Percentiles rank a stretch among this genome's conserved stretches.
Evolutionary conservation across 2,888 invertebrate genomes (phyloP).

Genomic region (Watsonalla cultraria): DNA sequence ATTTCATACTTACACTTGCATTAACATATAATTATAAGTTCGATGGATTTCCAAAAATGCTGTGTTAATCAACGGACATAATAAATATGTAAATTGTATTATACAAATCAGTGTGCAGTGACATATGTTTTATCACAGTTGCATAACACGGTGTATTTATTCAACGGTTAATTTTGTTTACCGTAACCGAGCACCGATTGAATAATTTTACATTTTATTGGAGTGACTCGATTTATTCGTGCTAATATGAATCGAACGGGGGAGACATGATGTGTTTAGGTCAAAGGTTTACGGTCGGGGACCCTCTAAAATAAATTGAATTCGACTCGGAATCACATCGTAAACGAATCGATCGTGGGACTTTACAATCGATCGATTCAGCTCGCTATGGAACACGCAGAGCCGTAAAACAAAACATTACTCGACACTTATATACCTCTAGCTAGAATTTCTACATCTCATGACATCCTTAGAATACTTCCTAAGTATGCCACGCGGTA

Average conservation of each 20-base stretch:
- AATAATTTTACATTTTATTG: constrained; percentile 28
- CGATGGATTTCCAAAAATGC: no score
- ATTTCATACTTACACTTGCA: no score
- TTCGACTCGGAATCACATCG: constrained; percentile 60
- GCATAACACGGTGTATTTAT: not conserved
- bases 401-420: constrained; percentile 31
- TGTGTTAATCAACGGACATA: no score
- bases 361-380: constrained; percentile 54
- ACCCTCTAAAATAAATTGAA: constrained; percentile 71
- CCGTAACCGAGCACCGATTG: constrained; percentile 13
- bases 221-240: constrained; percentile 34
- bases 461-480: no score
- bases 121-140: not conserved
- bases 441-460: no score
- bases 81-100: no score
- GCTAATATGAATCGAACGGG: constrained; percentile 35
- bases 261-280: constrained; percentile 42
- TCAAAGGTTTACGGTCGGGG: constrained; percentile 65
- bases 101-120: no score
- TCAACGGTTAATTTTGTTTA: not conserved
- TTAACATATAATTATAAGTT: no score
- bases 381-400: constrained; percentile 32
- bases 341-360: constrained; percentile 57
- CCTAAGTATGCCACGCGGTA: no score
- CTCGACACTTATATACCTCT: constrained; percentile 12